Percentiles rank a stretch among this genome's conserved stretches.
These are phyloP conservation scores for Bostrychus sinensis DNA, from an alignment of 2,113 vertebrate genomes.

Conservation along the genomic window DNA sequence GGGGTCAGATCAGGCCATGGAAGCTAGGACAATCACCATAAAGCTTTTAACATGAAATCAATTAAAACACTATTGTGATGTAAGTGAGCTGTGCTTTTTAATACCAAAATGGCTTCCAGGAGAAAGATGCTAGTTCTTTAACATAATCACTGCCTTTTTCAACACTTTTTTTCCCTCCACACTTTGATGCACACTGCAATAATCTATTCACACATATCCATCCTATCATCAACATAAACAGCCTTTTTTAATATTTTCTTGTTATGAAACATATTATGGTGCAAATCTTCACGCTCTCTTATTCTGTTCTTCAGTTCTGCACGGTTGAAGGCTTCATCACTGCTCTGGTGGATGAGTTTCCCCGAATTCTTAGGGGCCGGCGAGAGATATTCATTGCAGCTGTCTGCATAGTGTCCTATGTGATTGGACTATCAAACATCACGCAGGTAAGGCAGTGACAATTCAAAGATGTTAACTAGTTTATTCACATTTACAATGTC, in stretches of 20 bases:
- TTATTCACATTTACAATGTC: slow-evolving; percentile 5
- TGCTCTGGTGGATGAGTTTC: slow-evolving; percentile 96
- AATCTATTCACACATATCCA: slow-evolving; percentile 7
- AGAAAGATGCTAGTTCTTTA: slow-evolving; percentile 40
- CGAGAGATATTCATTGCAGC: slow-evolving; percentile 94
- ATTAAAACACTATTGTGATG: slow-evolving; percentile 28
- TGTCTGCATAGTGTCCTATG: slow-evolving; percentile 92
- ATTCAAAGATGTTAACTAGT: not conserved
- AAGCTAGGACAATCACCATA: slow-evolving; percentile 4
- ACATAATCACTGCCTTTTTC: slow-evolving; percentile 29
- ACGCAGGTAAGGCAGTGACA: slow-evolving; percentile 86
- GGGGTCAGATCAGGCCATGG: slow-evolving; percentile 33
- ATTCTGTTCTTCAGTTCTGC: slow-evolving; percentile 86
- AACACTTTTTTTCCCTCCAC: slow-evolving; percentile 34
- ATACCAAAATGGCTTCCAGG: slow-evolving; percentile 39
- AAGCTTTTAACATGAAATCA: slow-evolving; percentile 11
- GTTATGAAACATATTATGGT: slow-evolving; percentile 9
- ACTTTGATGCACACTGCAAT: slow-evolving; percentile 36
- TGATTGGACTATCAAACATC: slow-evolving; percentile 97
- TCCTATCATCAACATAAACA: not conserved
- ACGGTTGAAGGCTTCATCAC: slow-evolving; percentile 98
- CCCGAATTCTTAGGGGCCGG: slow-evolving; percentile 84
- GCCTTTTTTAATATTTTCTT: slow-evolving; percentile 9
- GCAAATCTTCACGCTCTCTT: slow-evolving; percentile 22
- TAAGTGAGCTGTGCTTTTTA: not conserved